Conservation (phyloP, 2,888 invertebrate species). For the Argynnis bischoffii region DNA sequence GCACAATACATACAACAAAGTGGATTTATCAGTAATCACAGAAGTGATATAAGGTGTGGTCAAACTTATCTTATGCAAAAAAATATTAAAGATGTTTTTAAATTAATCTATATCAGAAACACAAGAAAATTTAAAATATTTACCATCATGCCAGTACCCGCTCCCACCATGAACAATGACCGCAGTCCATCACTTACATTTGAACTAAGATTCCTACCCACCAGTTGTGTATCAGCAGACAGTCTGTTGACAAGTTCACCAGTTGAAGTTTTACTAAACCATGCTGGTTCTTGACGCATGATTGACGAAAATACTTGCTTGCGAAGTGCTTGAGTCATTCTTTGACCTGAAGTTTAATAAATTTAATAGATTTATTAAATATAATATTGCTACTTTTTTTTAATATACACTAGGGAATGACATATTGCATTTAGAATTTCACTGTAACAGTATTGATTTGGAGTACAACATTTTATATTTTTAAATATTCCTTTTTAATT, state of each 20-base stretch:
- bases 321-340: constrained; percentile 91
- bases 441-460: no score
- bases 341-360: constrained; percentile 84
- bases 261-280: constrained; percentile 94
- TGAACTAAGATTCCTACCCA: constrained; percentile 94
- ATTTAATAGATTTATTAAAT: not conserved
- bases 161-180: constrained; percentile 91
- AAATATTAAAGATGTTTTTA: not conserved
- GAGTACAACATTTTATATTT: no score
- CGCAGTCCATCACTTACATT: constrained; percentile 97
- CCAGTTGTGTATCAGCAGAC: constrained; percentile 94
- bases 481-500: no score
- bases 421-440: no score
- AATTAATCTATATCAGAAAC: not conserved
- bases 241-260: constrained; percentile 96
- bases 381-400: no score
- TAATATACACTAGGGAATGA: no score
- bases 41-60: no score
- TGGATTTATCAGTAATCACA: no score
- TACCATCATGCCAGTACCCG: constrained; percentile 97
- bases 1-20: no score
- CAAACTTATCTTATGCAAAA: no score
- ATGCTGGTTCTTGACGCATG: constrained; percentile 93
- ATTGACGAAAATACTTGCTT: constrained; percentile 90
- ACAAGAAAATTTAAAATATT: not conserved